Evolutionary conservation across 2,888 invertebrate species (phyloP).

Genomic region (Cephonodes hylas): DNA sequence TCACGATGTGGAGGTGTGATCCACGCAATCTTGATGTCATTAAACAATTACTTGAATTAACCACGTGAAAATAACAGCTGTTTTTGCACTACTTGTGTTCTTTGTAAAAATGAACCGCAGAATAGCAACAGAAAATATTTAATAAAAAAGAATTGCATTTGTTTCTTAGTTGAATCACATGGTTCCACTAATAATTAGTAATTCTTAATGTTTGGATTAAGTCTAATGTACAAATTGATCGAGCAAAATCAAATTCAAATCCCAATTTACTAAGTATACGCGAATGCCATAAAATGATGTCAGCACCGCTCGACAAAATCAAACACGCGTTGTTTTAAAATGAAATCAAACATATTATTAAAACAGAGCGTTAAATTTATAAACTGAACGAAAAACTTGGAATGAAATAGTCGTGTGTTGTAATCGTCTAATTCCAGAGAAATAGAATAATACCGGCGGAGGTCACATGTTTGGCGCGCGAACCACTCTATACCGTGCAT

Average conservation of each 20-base stretch:
- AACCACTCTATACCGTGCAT: slow-evolving; percentile 26
- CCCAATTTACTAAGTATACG: background rate
- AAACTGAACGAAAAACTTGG: slow-evolving; percentile 58
- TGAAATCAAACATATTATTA: slow-evolving; percentile 48
- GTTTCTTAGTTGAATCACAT: too few relatives aligned
- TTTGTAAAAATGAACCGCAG: background rate
- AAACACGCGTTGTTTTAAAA: slow-evolving; percentile 44
- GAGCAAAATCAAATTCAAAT: background rate
- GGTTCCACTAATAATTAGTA: too few relatives aligned
- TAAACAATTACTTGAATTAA: background rate
- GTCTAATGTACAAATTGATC: background rate
- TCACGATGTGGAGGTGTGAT: slow-evolving; percentile 1
- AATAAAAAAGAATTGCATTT: too few relatives aligned
- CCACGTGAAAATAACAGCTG: background rate
- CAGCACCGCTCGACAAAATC: slow-evolving; percentile 33
- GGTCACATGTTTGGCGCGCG: slow-evolving; percentile 48
- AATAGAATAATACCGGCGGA: slow-evolving; percentile 57
- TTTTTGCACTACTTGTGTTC: background rate
- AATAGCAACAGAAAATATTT: too few relatives aligned
- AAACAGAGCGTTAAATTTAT: slow-evolving; percentile 49
- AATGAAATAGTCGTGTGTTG: slow-evolving; percentile 61
- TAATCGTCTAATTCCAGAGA: slow-evolving; percentile 71
- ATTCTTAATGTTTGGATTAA: too few relatives aligned
- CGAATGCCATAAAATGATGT: slow-evolving; percentile 1
- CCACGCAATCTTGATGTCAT: background rate